Base-by-base conservation (phyloP, 1,140 invertebrate species). In the Catajapyx aquilonaris region DNA sequence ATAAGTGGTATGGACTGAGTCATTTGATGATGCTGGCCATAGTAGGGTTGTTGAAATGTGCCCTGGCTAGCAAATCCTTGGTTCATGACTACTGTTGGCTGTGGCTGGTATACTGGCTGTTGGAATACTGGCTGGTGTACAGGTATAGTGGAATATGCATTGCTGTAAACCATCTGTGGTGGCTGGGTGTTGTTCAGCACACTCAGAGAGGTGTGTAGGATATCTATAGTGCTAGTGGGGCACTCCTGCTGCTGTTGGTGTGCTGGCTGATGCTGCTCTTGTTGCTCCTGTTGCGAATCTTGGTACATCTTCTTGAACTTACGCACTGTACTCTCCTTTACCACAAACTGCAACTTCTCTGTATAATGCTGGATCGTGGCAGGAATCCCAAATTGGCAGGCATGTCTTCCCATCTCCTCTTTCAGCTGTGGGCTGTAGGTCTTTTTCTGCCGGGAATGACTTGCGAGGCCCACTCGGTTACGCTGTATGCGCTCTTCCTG, bases 351-450 rank as follows among this genome's bases (percentile, higher is more conserved):
- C 7, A 53, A 40, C 35, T 53, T 53, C 34, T 52, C 45, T 4
- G 45, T 39, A 35, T 48, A 56, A 45, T 52, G 45, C 13, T 51
- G 42, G 17, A 56, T 44, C 11, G 54, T 46, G 2, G 45, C 42
- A 16, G 30, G 38, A 28, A 54, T 43, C 15, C 48, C 47, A 44
- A 45, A 43, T 13, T 48, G 39, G 39, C 41, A 41, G 5, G 54
- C 52, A 44, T 51, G 51, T 11, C 43, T 37, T 2, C 53, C 54
- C 38, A 56, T 54, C 33, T 54, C 50, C 35, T 54, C 48, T 37
- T 53, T 54, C 31, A 54, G 44, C 37, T 50, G 43, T 9, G 38
- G 23, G n/a, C 41, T 48, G 30, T 45, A 49, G n/a, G 38, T 42
- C 10, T 45, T 39, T 19, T 46, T 38, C 19, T 31, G 39, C 28